These are phyloP conservation scores for Notarius lentiginosus DNA, from an alignment of 2,113 vertebrate species.

Conservation along the genomic window DNA sequence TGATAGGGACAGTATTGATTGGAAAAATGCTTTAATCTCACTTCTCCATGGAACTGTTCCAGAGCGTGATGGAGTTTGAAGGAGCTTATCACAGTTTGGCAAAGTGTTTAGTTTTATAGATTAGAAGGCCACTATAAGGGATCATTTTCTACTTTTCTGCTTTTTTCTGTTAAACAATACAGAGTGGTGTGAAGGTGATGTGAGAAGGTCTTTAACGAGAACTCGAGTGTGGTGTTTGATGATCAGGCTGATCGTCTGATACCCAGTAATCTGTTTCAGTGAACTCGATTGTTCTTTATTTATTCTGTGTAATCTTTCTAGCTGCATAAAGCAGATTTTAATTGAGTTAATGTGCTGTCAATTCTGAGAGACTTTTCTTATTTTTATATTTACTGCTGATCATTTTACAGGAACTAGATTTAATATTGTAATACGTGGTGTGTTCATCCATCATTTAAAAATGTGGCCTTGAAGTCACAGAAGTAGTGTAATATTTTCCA, in stretches of 20 bases:
- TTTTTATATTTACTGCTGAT: not conserved
- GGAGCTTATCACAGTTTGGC: constrained; percentile 25
- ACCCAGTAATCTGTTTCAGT: not conserved
- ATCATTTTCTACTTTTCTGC: not conserved
- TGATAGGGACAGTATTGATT: constrained; percentile 39
- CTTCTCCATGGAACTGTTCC: constrained; percentile 33
- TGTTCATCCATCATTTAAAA: not conserved
- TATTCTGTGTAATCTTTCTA: not conserved
- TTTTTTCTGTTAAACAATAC: constrained; percentile 5
- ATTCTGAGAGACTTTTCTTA: constrained; percentile 9
- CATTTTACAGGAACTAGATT: not conserved
- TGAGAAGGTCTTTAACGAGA: not conserved
- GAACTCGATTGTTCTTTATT: not conserved
- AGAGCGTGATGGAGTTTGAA: constrained; percentile 28
- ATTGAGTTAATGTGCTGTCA: not conserved
- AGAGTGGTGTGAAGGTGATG: not conserved
- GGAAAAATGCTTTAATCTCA: constrained; percentile 43
- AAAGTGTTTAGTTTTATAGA: constrained; percentile 37
- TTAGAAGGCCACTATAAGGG: not conserved
- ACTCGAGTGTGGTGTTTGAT: constrained; percentile 12
- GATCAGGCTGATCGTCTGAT: not conserved
- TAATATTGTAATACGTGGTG: not conserved
- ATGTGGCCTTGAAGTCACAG: not conserved
- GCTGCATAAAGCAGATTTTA: not conserved
- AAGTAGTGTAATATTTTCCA: not conserved